Evolutionary conservation across 2,113 vertebrate species (phyloP).

Genomic region (Saccopteryx bilineata): DNA sequence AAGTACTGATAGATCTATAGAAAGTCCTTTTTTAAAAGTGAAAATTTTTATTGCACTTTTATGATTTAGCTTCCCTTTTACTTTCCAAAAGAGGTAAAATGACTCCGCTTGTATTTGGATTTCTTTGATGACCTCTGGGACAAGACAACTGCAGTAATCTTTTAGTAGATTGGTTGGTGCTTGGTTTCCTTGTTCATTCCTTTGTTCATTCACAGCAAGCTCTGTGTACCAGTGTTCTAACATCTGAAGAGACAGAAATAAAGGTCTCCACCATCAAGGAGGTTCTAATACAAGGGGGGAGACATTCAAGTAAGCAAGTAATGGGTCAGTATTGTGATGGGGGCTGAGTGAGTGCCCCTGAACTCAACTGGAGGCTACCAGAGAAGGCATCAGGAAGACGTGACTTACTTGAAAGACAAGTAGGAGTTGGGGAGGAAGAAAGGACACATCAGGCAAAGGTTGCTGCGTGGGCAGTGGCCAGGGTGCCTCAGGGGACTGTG

Average conservation of each 20-base stretch:
- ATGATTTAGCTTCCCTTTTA: slow-evolving; percentile 42
- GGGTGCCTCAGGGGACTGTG: not conserved
- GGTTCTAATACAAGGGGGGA: not conserved
- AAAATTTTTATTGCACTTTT: slow-evolving; percentile 68
- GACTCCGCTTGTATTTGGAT: slow-evolving; percentile 18
- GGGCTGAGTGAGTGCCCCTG: not conserved
- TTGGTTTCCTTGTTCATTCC: not conserved
- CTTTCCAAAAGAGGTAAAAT: slow-evolving; percentile 53
- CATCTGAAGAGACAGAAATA: not conserved
- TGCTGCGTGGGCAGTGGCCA: not conserved
- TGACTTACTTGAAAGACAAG: not conserved
- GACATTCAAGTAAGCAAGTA: not conserved
- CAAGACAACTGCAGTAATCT: not conserved
- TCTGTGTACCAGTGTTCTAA: not conserved
- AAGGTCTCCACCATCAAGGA: not conserved
- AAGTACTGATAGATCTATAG: slow-evolving; percentile 24
- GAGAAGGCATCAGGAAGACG: not conserved
- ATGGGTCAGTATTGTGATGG: not conserved
- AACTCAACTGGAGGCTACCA: not conserved
- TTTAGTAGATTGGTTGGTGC: not conserved
- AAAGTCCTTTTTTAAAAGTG: slow-evolving; percentile 61
- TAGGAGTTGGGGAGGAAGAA: not conserved
- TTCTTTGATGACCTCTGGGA: not conserved
- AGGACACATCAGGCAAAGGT: not conserved
- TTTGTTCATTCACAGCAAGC: not conserved